phyloP scores from a whole-genome alignment of 2,113 vertebrate genomes.

The Tautogolabrus adspersus region DNA sequence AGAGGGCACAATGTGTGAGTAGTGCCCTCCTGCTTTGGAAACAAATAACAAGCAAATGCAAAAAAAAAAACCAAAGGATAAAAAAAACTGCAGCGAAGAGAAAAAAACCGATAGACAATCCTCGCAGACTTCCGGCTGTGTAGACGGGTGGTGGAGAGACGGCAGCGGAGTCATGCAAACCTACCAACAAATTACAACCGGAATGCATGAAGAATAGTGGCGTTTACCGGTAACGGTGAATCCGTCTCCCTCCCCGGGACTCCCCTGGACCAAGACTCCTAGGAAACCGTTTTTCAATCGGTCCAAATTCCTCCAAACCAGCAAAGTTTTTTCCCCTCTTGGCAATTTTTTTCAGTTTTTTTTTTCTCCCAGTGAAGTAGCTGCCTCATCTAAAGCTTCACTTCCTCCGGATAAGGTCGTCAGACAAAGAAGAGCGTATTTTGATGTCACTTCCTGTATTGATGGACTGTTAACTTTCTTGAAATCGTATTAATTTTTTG shows the following conservation, averaged over 20 bases:
- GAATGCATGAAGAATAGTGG: conserved; percentile 58
- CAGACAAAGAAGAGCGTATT: conserved; percentile 70
- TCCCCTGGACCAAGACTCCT: conserved; percentile 43
- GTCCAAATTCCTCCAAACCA: conserved; percentile 64
- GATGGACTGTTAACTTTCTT: conserved; percentile 11
- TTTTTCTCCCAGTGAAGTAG: conserved; percentile 68
- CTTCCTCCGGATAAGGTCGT: conserved; percentile 84
- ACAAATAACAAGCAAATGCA: conserved; percentile 66
- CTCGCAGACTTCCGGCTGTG: conserved; percentile 85
- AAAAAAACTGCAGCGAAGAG: conserved; percentile 71
- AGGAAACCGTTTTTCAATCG: conserved; percentile 58
- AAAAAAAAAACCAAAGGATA: conserved; percentile 42
- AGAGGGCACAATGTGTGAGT: conserved; percentile 16
- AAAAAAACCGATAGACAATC: conserved; percentile 74
- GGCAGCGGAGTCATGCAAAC: conserved; percentile 74
- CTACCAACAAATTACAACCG: conserved; percentile 61
- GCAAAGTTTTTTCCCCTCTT: conserved; percentile 66
- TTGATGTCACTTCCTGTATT: conserved; percentile 78
- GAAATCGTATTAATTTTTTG: too few relatives aligned
- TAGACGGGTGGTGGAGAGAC: conserved; percentile 67
- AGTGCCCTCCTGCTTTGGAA: conserved; percentile 47
- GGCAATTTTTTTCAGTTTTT: conserved; percentile 67
- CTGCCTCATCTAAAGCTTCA: conserved; percentile 79
- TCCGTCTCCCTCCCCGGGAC: conserved; percentile 62
- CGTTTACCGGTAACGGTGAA: conserved; percentile 76